Base-by-base conservation (phyloP, 2,797 vertebrate genomes). In the Epinephelus awoara region DNA sequence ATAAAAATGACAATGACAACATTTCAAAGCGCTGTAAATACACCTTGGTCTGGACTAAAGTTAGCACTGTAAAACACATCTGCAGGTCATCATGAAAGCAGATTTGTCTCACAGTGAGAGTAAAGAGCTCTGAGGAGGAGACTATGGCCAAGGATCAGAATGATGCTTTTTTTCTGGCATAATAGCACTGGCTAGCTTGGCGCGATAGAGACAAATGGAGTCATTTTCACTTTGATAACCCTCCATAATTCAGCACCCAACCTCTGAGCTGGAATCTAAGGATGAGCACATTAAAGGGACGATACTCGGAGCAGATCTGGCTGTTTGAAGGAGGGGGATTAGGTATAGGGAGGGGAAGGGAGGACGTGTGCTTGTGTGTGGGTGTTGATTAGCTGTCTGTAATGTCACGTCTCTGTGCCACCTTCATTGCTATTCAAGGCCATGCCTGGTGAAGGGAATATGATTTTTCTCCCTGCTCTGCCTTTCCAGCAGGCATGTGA, bases 351-450 rank as follows among this genome's bases (percentile, higher is more conserved):
- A 75, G 25, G 9, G 23, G 69, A 47, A 52, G 47, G 5, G 27
- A 58, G 23, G 59, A 62, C 7, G 38, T n/a, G 68, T 63, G 54
- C 5, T 8, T 61, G 49, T 27, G 21, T 3, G 67, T 47, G 67
- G 40, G 74, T 63, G 75, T 21, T 76, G 74, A 88, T 85, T 83
- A 85, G 71, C 49, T 19, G 52, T 42, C 51, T 40, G 38, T 81
- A 67, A 83, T 12, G 34, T 80, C 57, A 69, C 19, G 15, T 76
- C 64, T 70, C 84, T 59, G 40, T 69, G 56, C 79, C 84, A 57
- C 71, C 72, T 72, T 83, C 77, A 83, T 88, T 86, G 76, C 79
- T 87, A 92, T 89, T 89, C 85, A 86, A 82, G 74, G 72, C 72
- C 76, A 72, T 14, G 72, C 74, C 83, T 76, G 69, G 75, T 49